These are phyloP conservation scores for Cyprinodon tularosa DNA, from an alignment of 2,113 vertebrate species.

Conservation along the genomic window DNA sequence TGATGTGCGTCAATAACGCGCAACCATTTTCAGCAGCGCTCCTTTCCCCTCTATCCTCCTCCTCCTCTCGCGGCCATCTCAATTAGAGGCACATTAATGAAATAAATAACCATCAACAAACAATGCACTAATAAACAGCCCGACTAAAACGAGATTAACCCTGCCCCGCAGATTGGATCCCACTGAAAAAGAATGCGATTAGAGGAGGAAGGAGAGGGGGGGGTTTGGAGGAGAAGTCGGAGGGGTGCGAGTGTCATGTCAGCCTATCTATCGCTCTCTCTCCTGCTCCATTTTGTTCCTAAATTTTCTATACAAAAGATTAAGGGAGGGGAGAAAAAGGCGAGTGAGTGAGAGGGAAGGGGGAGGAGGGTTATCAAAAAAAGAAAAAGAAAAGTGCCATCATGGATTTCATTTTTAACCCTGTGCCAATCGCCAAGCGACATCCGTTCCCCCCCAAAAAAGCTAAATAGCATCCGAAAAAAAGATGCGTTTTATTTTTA, in stretches of 20 bases:
- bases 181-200: conserved; percentile 30
- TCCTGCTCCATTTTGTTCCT: conserved; percentile 80
- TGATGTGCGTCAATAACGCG: conserved; percentile 84
- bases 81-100: conserved; percentile 83
- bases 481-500: conserved; percentile 8
- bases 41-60: conserved; percentile 70
- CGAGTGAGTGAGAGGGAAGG: conserved; percentile 72
- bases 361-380: conserved; percentile 15
- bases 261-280: conserved; percentile 70
- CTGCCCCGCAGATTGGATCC: conserved; percentile 28
- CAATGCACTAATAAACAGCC: conserved; percentile 71
- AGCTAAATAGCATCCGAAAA: conserved; percentile 43
- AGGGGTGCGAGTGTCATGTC: conserved; percentile 71
- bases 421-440: conserved; percentile 70
- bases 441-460: conserved; percentile 18
- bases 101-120: conserved; percentile 81
- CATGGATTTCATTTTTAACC: conserved; percentile 81
- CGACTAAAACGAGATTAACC: conserved; percentile 41
- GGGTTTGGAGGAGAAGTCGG: conserved; percentile 68
- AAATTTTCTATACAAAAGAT: conserved; percentile 85
- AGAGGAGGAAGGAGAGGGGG: conserved; percentile 11
- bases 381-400: conserved; percentile 69
- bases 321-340: conserved; percentile 76
- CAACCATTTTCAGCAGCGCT: conserved; percentile 82
- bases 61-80: conserved; percentile 83